These are phyloP conservation scores for Sebastes fasciatus DNA, from an alignment of 2,113 vertebrate species.

Conservation along the genomic window DNA sequence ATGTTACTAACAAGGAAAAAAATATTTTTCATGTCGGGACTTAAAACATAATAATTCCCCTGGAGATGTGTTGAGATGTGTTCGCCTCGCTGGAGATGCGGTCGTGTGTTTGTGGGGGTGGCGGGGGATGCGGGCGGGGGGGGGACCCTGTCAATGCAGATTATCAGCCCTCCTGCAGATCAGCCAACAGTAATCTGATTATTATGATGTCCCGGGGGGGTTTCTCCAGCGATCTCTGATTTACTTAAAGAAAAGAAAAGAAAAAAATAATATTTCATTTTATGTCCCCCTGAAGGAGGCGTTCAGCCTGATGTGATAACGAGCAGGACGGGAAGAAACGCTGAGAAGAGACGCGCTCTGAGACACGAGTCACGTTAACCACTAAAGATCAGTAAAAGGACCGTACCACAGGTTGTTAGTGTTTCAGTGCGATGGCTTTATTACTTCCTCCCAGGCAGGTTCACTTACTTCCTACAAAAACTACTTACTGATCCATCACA, in stretches of 20 bases:
- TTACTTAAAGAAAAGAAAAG: conserved; percentile 70
- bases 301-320: conserved; percentile 70
- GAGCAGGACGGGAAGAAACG: conserved; percentile 18
- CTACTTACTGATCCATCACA: not conserved
- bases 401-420: not conserved
- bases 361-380: conserved; percentile 26
- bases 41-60: not conserved
- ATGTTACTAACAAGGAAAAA: conserved; percentile 4
- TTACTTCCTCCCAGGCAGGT: not conserved
- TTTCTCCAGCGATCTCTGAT: conserved; percentile 71
- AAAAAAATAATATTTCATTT: conserved; percentile 61
- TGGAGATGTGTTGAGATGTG: not conserved
- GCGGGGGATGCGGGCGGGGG: conserved; percentile 14
- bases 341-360: conserved; percentile 27
- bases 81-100: conserved; percentile 5
- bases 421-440: not conserved
- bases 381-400: not conserved
- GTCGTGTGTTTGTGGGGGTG: conserved; percentile 5
- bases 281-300: conserved; percentile 76
- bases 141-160: conserved; percentile 49
- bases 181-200: conserved; percentile 80
- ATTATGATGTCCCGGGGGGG: conserved; percentile 66
- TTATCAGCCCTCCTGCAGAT: conserved; percentile 69
- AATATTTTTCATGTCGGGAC: not conserved
- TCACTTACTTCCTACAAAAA: not conserved